Conservation (phyloP, 1,140 invertebrate species). For the Lepidurus apus region DNA sequence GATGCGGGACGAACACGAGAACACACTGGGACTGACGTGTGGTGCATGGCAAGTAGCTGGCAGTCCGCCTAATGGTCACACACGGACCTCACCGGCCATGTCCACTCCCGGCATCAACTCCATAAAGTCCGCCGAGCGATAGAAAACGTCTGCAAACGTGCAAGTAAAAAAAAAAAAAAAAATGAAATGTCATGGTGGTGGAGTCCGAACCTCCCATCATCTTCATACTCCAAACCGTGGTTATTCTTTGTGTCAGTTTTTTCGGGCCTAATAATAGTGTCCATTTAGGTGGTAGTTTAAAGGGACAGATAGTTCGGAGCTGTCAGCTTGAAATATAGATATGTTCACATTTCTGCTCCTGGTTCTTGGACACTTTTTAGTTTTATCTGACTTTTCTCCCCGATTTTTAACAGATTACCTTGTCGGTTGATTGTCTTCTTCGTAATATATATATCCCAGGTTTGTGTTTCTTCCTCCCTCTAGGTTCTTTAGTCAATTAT, state of each 20-base stretch:
- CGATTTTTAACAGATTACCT: too few species aligned
- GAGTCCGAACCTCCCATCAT: neutral
- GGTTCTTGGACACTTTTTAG: too few species aligned
- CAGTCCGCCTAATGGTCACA: conserved; percentile 12
- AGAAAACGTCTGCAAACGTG: conserved; percentile 18
- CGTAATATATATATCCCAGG: too few species aligned
- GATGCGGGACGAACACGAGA: conserved; percentile 16
- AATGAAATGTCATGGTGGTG: neutral
- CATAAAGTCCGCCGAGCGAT: neutral
- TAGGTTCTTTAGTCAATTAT: too few species aligned
- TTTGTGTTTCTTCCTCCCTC: too few species aligned
- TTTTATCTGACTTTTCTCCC: too few species aligned
- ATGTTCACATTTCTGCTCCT: neutral
- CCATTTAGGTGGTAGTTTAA: neutral
- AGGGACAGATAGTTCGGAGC: neutral
- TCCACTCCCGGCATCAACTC: conserved; percentile 13
- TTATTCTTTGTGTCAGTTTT: neutral
- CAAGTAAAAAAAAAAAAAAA: neutral
- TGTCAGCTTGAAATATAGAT: neutral
- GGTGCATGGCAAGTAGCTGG: conserved; percentile 17
- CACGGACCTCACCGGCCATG: conserved; percentile 20
- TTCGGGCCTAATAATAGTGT: neutral
- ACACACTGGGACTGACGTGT: conserved; percentile 20
- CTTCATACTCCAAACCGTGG: neutral
- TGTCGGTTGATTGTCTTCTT: too few species aligned